phyloP scores from a whole-genome alignment of 2,113 vertebrate species.

The Polypterus senegalus region DNA sequence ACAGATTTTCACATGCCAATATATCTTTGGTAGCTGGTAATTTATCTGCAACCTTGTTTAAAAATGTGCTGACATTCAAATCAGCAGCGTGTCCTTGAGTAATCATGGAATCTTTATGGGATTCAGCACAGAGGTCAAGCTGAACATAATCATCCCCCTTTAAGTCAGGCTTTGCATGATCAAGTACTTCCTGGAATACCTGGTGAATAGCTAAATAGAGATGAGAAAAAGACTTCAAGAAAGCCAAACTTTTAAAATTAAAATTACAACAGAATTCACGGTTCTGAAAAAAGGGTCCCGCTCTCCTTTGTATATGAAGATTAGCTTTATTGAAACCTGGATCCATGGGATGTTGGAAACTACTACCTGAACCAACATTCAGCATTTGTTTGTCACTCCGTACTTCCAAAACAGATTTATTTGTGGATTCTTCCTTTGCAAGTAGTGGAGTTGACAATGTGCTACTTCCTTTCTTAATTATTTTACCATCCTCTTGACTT shows the following conservation, averaged over 20 bases:
- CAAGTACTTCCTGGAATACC: not conserved
- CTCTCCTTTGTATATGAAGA: too few relatives aligned
- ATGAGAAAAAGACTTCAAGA: not conserved
- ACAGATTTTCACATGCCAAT: not conserved
- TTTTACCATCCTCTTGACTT: too few relatives aligned
- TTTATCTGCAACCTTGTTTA: not conserved
- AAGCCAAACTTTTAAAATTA: not conserved
- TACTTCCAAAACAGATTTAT: too few relatives aligned
- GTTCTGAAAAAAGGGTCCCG: not conserved
- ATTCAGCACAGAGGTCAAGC: not conserved
- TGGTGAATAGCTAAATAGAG: not conserved
- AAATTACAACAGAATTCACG: not conserved
- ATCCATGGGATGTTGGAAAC: too few relatives aligned
- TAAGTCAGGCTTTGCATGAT: not conserved
- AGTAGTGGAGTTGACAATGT: too few relatives aligned
- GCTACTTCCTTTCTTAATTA: too few relatives aligned
- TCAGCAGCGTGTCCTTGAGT: not conserved
- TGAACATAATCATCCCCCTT: not conserved
- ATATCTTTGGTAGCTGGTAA: not conserved
- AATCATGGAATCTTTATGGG: not conserved
- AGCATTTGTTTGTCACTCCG: too few relatives aligned
- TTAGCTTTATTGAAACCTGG: too few relatives aligned
- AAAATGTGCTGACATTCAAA: not conserved
- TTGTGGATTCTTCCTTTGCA: too few relatives aligned
- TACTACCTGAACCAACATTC: too few relatives aligned